A percentile compares a stretch with the other conserved stretches of the same genome.
These are phyloP conservation scores for Aegithalos caudatus DNA, from an alignment of 2,113 vertebrate genomes.

Conservation along the genomic window DNA sequence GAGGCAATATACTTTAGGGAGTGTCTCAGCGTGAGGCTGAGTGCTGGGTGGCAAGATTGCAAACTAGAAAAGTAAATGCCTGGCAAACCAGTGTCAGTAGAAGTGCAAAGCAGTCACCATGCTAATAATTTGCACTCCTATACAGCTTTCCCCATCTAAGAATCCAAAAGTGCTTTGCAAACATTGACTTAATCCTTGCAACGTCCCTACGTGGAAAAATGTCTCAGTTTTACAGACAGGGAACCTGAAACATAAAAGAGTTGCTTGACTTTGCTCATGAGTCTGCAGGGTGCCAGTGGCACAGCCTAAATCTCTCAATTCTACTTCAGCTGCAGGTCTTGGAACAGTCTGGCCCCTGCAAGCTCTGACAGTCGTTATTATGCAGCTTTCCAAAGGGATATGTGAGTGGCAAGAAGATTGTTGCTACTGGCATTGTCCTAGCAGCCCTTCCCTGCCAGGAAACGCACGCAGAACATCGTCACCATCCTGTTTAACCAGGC, in stretches of 20 bases:
- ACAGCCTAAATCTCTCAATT: neutral
- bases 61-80: slow-evolving; percentile 12
- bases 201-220: neutral
- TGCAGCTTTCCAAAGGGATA: slow-evolving; percentile 9
- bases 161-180: slow-evolving; percentile 39
- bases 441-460: neutral
- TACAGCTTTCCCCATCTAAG: neutral
- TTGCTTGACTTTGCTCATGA: neutral
- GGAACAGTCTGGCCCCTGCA: neutral
- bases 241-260: neutral
- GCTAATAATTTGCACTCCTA: slow-evolving; percentile 7
- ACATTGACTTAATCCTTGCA: slow-evolving; percentile 44
- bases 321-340: neutral
- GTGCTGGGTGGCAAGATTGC: slow-evolving; percentile 25
- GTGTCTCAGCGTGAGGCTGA: slow-evolving; percentile 17
- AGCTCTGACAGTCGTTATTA: neutral
- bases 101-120: neutral
- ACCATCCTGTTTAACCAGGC: neutral
- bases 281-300: neutral
- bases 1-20: slow-evolving; percentile 48
- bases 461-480: neutral
- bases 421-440: slow-evolving; percentile 29
- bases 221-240: neutral
- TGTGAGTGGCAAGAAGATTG: neutral
- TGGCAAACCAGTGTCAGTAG: slow-evolving; percentile 33